These are phyloP conservation scores for Drosophila pullipes DNA, from an alignment of 2,888 invertebrate species.

Conservation along the genomic window DNA sequence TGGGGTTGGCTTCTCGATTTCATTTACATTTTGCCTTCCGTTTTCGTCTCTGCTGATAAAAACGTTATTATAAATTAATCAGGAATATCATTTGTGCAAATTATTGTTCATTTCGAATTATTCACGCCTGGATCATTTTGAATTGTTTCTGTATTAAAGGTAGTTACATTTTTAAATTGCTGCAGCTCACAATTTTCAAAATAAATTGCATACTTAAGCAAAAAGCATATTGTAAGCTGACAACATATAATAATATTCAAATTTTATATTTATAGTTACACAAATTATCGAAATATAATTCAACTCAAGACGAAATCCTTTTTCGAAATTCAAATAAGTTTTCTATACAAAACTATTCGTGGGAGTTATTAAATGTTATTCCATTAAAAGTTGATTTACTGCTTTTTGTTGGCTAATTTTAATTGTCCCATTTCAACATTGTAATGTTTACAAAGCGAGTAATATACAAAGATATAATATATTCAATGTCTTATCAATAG, in stretches of 20 bases:
- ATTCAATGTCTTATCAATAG: background rate
- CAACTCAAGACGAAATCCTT: background rate
- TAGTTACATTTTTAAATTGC: background rate
- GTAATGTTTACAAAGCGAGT: background rate
- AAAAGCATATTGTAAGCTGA: background rate
- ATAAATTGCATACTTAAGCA: background rate
- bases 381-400: background rate
- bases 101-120: background rate
- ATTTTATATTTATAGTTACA: background rate
- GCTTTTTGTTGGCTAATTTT: background rate
- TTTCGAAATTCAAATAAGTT: background rate
- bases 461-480: background rate
- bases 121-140: background rate
- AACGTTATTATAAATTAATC: background rate
- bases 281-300: background rate
- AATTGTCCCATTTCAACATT: background rate
- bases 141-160: background rate
- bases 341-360: background rate
- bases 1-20: slow-evolving; percentile 35
- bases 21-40: slow-evolving; percentile 6
- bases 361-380: background rate
- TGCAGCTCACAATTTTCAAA: background rate
- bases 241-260: background rate
- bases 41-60: slow-evolving; percentile 6
- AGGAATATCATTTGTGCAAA: background rate